A percentile compares a stretch with the other conserved stretches of the same genome.
Conservation (phyloP, 1,140 invertebrate genomes). For the Laodelphax striatellus region DNA sequence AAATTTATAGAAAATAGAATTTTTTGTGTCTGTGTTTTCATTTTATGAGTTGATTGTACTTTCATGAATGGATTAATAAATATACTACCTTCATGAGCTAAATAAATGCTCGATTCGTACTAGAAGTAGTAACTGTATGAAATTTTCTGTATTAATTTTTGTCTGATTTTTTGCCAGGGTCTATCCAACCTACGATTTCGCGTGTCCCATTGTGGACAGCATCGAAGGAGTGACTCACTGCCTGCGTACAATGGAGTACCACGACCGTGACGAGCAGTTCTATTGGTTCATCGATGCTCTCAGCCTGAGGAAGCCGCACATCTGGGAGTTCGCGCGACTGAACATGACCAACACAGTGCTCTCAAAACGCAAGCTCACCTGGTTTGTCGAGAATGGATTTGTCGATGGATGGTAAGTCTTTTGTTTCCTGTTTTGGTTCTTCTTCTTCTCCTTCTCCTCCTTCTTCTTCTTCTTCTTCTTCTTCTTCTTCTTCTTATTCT, state of each 20-base stretch:
- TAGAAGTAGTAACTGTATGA: no score
- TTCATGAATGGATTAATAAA: no score
- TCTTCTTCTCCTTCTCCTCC: no score
- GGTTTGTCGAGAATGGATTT: conserved; percentile 87
- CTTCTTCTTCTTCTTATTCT: no score
- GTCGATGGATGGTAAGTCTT: conserved; percentile 86
- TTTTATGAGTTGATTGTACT: no score
- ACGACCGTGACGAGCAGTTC: conserved; percentile 95
- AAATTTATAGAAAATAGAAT: no score
- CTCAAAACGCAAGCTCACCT: conserved; percentile 93
- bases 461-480: no score
- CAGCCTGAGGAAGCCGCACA: conserved; percentile 76
- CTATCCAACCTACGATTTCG: conserved; percentile 99
- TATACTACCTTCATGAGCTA: no score
- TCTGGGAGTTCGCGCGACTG: conserved; percentile 86
- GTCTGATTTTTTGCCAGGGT: conserved; percentile 50
- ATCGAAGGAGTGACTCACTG: conserved; percentile 96
- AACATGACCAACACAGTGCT: conserved; percentile 97
- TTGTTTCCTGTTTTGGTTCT: not conserved
- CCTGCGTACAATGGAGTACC: conserved; percentile 95
- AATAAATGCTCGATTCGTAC: no score
- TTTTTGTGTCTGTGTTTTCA: no score
- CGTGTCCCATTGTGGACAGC: conserved; percentile 97
- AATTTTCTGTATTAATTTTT: no score
- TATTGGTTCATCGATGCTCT: conserved; percentile 91